phyloP scores from a whole-genome alignment of 2,113 vertebrate genomes.

The Barbus barbus region DNA sequence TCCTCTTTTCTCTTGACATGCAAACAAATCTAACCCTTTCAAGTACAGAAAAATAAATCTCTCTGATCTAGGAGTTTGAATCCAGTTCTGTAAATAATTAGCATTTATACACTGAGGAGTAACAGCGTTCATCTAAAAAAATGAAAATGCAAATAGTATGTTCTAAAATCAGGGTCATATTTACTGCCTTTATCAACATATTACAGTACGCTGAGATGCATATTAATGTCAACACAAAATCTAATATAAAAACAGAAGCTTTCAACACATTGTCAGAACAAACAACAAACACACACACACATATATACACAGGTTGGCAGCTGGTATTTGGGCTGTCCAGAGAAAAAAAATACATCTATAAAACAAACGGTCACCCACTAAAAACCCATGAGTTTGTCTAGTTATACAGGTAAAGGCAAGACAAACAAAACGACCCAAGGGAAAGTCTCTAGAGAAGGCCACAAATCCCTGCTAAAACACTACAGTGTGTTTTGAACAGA shows the following conservation, averaged over 20 bases:
- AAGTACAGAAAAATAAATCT: not conserved
- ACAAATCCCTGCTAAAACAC: not conserved
- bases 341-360: not conserved
- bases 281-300: slow-evolving; percentile 12
- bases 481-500: not conserved
- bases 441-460: not conserved
- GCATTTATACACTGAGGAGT: not conserved
- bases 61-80: not conserved
- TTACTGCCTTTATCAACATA: not conserved
- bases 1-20: not conserved
- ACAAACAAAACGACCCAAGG: not conserved
- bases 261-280: not conserved
- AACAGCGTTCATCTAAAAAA: not conserved
- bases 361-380: not conserved
- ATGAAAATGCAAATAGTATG: not conserved
- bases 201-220: slow-evolving; percentile 5
- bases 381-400: not conserved
- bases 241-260: not conserved
- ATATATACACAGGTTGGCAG: not conserved
- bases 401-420: not conserved
- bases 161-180: not conserved
- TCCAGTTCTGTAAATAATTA: not conserved
- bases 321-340: not conserved
- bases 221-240: slow-evolving; percentile 18
- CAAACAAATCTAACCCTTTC: not conserved